Base-by-base conservation (phyloP, 2,888 invertebrate species). In the Seira ritae region DNA sequence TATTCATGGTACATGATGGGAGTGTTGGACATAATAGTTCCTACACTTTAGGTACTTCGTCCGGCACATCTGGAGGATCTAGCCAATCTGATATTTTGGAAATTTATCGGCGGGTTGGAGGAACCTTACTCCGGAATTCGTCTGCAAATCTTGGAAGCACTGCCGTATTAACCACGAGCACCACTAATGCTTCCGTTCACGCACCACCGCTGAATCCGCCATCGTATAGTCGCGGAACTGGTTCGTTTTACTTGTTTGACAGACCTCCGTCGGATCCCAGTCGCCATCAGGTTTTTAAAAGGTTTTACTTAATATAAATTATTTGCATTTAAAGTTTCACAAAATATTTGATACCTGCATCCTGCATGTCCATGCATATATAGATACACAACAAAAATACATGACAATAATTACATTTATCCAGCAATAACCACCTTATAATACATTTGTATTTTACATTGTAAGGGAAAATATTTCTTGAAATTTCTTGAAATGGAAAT, bases 1-100 rank as follows among this genome's bases (percentile, higher is more conserved):
- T 42, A 12, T 50, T 22, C 31, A 71, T 10, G 76, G 69, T 50
- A 69, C 70, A 62, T 1, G 22, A 62, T 22, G 69, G 62, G 15
- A 62, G 68, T 17, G 65, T 23, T 23, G 76, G 76, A 24, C 71
- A 50, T 17, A 37, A 62, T 12, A 83, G 82, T 20, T 69, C 78
- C 1, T 82, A 82, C 20, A 82, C 82, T 1, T 68, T 83, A 3
- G 68, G 66, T 4, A 66, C 77, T 12, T 76, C 82, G n/a, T 83
- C 82, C 20, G 71, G 77, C 0, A 76, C 82, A 22, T 72, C 67
- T 0, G 72, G 42, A 8, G 67, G 77, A 22, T 73, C 73, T 15
- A 75, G 76, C 65, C 77, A 77, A 68, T 78, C 77, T 60, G 82
- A 83, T 31, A 68, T 83, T 62, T 31, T 77, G 0, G 82, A 83